These are phyloP conservation scores for Fukomys damarensis DNA, from an alignment of 2,113 vertebrate species.

Conservation along the genomic window DNA sequence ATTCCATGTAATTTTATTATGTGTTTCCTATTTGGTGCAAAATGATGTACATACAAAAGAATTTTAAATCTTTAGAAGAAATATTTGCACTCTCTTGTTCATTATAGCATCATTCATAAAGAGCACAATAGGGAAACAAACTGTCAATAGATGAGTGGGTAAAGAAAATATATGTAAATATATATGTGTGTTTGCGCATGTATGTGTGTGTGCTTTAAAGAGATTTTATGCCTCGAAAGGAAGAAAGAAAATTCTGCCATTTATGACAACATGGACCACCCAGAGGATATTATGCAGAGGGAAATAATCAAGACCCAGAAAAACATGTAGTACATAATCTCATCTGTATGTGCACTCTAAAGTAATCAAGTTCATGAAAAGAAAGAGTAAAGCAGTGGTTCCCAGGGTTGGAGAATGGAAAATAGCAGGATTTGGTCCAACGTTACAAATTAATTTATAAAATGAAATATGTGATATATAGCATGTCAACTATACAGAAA, in stretches of 20 bases:
- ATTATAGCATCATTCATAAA: not conserved
- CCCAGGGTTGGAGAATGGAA: not conserved
- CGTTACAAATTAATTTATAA: not conserved
- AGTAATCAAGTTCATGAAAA: not conserved
- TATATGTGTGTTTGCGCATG: too few relatives aligned
- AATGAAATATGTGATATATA: not conserved
- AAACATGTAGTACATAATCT: not conserved
- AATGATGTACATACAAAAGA: not conserved
- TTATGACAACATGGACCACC: not conserved
- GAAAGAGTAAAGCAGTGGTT: not conserved
- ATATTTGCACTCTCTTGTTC: not conserved
- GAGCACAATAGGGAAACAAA: not conserved
- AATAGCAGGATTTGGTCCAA: not conserved
- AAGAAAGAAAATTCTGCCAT: not conserved
- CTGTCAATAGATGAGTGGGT: not conserved
- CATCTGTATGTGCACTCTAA: not conserved
- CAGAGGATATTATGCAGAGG: not conserved
- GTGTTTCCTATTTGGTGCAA: not conserved
- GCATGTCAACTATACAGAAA: not conserved
- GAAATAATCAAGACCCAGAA: not conserved
- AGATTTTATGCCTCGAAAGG: not conserved
- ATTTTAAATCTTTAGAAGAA: not conserved
- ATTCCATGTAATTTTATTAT: not conserved
- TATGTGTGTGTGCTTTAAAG: not conserved
- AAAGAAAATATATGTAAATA: not conserved